A percentile compares a stretch with the other conserved stretches of the same genome.
Evolutionary conservation across 2,113 vertebrate species (phyloP).

Genomic region (Eublepharis macularius): DNA sequence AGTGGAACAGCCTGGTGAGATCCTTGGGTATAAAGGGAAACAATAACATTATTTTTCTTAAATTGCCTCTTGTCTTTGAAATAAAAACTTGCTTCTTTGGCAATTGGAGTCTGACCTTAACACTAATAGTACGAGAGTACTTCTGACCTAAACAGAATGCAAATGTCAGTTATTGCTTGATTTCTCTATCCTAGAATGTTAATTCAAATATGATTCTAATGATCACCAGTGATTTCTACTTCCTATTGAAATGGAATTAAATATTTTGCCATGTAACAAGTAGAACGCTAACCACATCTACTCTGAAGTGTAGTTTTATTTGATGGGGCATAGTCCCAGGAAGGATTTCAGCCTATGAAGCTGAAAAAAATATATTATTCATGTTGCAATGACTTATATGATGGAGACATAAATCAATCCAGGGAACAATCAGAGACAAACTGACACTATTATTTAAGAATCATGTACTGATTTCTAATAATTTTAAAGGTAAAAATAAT

Average conservation of each 20-base stretch:
- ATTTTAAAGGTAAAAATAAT: not conserved
- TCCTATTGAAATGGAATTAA: not conserved
- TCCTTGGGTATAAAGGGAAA: not conserved
- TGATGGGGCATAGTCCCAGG: not conserved
- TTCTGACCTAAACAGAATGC: not conserved
- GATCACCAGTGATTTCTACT: slow-evolving; percentile 34
- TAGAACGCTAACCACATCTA: not conserved
- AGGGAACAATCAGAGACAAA: not conserved
- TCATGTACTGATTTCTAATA: not conserved
- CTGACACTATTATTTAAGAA: not conserved
- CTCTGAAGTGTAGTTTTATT: not conserved
- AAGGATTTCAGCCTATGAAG: too few species aligned
- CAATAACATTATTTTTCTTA: not conserved
- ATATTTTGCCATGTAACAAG: not conserved
- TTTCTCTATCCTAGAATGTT: not conserved
- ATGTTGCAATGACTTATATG: not conserved
- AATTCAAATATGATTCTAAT: slow-evolving; percentile 10
- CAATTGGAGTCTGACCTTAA: not conserved
- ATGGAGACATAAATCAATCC: not conserved
- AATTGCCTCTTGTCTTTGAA: not conserved
- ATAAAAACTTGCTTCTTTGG: slow-evolving; percentile 17
- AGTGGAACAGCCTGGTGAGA: not conserved
- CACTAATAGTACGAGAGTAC: not conserved
- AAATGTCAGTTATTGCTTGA: not conserved
- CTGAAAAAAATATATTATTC: not conserved